Evolutionary conservation across 2,888 invertebrate genomes (phyloP).

Genomic region (Pristionchus entomophagus): DNA sequence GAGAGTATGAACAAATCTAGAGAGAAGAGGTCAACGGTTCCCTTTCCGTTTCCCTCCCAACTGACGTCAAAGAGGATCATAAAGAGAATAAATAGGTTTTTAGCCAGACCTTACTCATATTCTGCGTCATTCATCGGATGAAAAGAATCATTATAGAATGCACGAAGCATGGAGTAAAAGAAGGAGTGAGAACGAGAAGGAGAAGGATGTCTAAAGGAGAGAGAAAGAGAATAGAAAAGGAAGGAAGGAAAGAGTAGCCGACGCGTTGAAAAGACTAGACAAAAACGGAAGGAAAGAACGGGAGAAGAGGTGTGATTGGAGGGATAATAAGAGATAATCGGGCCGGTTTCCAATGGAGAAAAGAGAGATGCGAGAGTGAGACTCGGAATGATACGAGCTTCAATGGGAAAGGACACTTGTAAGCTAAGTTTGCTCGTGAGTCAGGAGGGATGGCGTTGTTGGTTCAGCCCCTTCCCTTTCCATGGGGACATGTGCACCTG

Average conservation of each 20-base stretch:
- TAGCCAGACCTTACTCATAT: background rate
- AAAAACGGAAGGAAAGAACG: background rate
- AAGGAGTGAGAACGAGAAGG: background rate
- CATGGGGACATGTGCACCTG: background rate
- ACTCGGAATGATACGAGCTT: background rate
- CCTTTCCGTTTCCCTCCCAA: background rate
- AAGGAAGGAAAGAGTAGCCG: background rate
- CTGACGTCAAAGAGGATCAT: slow-evolving; percentile 23
- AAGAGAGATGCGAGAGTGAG: background rate
- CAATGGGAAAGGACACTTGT: background rate
- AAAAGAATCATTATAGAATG: background rate
- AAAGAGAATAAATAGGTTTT: background rate
- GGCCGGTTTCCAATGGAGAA: background rate
- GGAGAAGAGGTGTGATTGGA: background rate
- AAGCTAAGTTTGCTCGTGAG: background rate
- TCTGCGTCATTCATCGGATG: background rate
- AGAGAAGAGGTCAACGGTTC: background rate
- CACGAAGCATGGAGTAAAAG: background rate
- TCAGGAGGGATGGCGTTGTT: background rate
- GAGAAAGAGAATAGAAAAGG: background rate
- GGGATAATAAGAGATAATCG: slow-evolving; percentile 1
- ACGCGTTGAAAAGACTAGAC: background rate
- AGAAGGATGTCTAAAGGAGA: background rate
- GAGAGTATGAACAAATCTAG: background rate
- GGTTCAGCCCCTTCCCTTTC: background rate